These are phyloP conservation scores for Crioceris asparagi DNA, from an alignment of 2,888 invertebrate genomes.

Conservation along the genomic window DNA sequence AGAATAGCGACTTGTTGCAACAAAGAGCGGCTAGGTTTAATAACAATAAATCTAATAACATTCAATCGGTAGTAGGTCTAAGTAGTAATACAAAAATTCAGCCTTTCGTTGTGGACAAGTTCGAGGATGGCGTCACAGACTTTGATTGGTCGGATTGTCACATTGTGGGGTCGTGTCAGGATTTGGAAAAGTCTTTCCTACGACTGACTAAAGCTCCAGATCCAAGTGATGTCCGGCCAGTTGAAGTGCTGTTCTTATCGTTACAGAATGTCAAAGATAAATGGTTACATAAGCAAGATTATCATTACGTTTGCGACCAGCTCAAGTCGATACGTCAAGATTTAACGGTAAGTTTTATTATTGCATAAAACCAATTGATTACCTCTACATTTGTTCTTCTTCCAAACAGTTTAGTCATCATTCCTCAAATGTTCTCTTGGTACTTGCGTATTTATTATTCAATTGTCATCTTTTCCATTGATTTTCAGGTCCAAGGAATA, in stretches of 20 bases:
- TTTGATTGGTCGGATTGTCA: constrained; percentile 80
- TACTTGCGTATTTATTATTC: neutral
- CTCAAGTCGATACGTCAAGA: constrained; percentile 98
- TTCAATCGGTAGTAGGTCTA: neutral
- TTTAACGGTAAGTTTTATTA: constrained; percentile 75
- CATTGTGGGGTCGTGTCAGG: constrained; percentile 88
- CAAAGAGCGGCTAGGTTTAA: constrained; percentile 83
- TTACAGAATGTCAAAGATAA: constrained; percentile 82
- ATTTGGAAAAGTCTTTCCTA: constrained; percentile 93
- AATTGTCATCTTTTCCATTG: neutral
- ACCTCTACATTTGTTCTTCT: no score
- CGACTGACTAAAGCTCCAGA: constrained; percentile 93
- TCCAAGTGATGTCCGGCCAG: constrained; percentile 83
- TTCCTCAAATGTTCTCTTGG: neutral
- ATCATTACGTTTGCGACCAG: constrained; percentile 96
- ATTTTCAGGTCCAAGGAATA: constrained; percentile 80
- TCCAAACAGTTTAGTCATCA: neutral
- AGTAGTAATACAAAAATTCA: no score
- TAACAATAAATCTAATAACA: neutral
- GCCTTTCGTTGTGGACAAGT: constrained; percentile 22
- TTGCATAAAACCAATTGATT: no score
- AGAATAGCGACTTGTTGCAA: constrained; percentile 67
- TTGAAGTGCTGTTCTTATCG: constrained; percentile 71
- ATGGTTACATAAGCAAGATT: constrained; percentile 87
- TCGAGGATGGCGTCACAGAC: constrained; percentile 47